Percentiles rank a stretch among this genome's conserved stretches.
Evolutionary conservation across 2,888 invertebrate species (phyloP).

Genomic region (Xestia c-nigrum): DNA sequence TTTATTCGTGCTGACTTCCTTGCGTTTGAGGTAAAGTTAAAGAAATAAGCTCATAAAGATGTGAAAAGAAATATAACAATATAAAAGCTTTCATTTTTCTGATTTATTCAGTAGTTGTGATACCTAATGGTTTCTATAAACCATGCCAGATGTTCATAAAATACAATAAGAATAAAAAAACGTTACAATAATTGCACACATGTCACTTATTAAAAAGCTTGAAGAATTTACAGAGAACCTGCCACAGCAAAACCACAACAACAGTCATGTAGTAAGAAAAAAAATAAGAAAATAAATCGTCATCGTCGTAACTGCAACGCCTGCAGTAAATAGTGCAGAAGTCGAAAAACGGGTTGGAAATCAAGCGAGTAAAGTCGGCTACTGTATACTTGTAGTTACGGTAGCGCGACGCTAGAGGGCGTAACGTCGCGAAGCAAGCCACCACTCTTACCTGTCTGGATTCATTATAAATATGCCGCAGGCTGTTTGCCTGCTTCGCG

Average conservation of each 20-base stretch:
- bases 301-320: slow-evolving; percentile 1
- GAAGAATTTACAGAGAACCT: slow-evolving; percentile 6
- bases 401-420: slow-evolving; percentile 69
- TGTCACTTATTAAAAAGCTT: not conserved
- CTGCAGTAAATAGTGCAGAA: slow-evolving; percentile 46
- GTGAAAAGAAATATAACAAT: not conserved
- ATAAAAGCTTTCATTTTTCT: not conserved
- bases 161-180: not conserved
- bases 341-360: slow-evolving; percentile 63
- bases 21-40: slow-evolving; percentile 4
- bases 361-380: slow-evolving; percentile 60
- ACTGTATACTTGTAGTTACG: slow-evolving; percentile 63
- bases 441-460: slow-evolving; percentile 78
- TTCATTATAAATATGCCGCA: slow-evolving; percentile 80
- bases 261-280: slow-evolving; percentile 7
- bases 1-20: slow-evolving; percentile 41
- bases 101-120: not conserved
- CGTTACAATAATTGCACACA: not conserved
- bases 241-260: not conserved
- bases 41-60: slow-evolving; percentile 10
- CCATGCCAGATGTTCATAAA: slow-evolving; percentile 10
- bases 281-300: slow-evolving; percentile 24
- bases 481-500: slow-evolving; percentile 76
- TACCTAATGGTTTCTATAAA: not conserved
- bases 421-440: slow-evolving; percentile 69